Conservation (phyloP, 2,797 vertebrate genomes). For the Smutsia temminckii region DNA sequence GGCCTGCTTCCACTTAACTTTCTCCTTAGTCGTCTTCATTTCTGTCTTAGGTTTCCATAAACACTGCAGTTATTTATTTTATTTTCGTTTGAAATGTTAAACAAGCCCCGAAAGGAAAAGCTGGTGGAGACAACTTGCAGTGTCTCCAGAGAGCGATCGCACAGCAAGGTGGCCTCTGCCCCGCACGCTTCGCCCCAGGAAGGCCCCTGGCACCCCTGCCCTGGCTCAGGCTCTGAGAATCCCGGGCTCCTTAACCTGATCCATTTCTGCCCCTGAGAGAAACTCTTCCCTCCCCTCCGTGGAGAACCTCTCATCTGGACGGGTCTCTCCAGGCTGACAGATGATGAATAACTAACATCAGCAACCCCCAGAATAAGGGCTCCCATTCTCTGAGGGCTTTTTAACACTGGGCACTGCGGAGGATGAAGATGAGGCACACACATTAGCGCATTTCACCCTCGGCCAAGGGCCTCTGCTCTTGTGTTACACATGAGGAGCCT, state of each 20-base stretch:
- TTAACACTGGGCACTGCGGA: neutral
- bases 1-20: slow-evolving; percentile 60
- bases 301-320: neutral
- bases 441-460: neutral
- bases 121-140: slow-evolving; percentile 25
- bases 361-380: neutral
- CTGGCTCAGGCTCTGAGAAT: neutral
- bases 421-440: neutral
- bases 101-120: slow-evolving; percentile 74
- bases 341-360: neutral
- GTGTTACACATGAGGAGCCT: neutral
- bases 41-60: slow-evolving; percentile 80
- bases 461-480: neutral
- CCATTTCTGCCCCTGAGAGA: neutral
- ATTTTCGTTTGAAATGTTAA: slow-evolving; percentile 80
- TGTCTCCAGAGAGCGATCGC: slow-evolving; percentile 2
- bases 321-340: neutral
- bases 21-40: slow-evolving; percentile 67
- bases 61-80: slow-evolving; percentile 79
- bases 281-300: neutral
- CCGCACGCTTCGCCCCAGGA: neutral
- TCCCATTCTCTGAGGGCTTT: fast-evolving
- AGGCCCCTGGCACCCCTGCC: neutral
- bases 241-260: neutral
- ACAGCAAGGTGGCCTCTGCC: neutral